phyloP scores from a whole-genome alignment of 2,888 invertebrate genomes.

The Neoitamus cyanurus region DNA sequence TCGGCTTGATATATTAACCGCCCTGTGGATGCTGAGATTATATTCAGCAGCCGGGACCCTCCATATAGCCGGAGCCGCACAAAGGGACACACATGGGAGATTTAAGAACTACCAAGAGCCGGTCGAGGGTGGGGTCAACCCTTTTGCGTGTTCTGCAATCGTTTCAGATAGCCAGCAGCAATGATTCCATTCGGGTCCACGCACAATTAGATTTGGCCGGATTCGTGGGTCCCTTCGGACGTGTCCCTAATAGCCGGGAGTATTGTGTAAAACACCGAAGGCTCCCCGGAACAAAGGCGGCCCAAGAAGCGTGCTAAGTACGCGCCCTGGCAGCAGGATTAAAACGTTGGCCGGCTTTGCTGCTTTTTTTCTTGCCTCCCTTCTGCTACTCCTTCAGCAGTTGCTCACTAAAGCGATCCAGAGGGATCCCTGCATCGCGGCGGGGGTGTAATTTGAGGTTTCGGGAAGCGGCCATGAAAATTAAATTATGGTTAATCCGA shows the following conservation, averaged over 20 bases:
- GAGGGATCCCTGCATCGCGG: neutral
- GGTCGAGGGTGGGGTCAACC: conserved; percentile 8
- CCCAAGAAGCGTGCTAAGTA: neutral
- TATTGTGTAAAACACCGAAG: neutral
- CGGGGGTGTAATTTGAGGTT: conserved; percentile 50
- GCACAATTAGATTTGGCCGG: conserved; percentile 43
- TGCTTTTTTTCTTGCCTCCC: neutral
- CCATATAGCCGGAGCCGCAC: neutral
- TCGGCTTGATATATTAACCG: conserved; percentile 34
- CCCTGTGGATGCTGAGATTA: conserved; percentile 47
- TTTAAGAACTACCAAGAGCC: neutral
- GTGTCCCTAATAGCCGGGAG: neutral
- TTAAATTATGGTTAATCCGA: conserved; percentile 51
- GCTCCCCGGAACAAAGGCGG: conserved; percentile 4
- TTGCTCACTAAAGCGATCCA: neutral
- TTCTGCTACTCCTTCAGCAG: neutral
- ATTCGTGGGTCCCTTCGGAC: neutral
- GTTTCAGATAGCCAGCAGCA: conserved; percentile 18
- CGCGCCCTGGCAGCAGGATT: neutral
- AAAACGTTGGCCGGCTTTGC: neutral
- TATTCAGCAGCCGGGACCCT: conserved; percentile 2
- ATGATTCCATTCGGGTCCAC: conserved; percentile 45
- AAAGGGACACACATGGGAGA: conserved; percentile 18
- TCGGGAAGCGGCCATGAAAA: conserved; percentile 50
- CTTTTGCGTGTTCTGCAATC: conserved; percentile 42